Evolutionary conservation across 2,113 vertebrate genomes (phyloP).

Genomic region (Phocoena phocoena): DNA sequence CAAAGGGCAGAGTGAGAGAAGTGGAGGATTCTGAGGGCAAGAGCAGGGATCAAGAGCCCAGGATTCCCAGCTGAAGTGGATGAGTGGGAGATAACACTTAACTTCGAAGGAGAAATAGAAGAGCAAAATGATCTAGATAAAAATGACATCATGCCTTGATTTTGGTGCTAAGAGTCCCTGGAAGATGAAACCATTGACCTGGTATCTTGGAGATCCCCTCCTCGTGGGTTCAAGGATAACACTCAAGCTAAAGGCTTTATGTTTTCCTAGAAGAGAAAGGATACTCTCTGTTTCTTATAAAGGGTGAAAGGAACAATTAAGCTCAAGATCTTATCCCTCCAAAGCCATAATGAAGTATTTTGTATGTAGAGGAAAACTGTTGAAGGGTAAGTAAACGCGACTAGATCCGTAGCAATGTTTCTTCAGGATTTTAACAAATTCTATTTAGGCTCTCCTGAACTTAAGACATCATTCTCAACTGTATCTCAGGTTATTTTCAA

Average conservation of each 20-base stretch:
- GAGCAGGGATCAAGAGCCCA: not conserved
- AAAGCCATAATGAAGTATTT: not conserved
- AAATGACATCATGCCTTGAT: not conserved
- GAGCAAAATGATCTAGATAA: not conserved
- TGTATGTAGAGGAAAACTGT: not conserved
- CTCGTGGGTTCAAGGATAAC: not conserved
- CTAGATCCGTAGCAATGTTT: not conserved
- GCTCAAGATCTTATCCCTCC: not conserved
- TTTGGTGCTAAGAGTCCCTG: not conserved
- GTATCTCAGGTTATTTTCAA: slow-evolving; percentile 31
- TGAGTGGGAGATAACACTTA: not conserved
- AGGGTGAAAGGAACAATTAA: not conserved
- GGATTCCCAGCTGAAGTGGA: too few relatives aligned
- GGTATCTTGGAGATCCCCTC: not conserved
- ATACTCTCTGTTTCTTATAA: not conserved
- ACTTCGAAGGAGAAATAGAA: not conserved
- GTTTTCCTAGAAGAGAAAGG: not conserved
- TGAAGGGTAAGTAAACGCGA: not conserved
- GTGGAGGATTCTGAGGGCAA: not conserved
- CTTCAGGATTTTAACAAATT: slow-evolving; percentile 36
- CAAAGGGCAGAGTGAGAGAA: not conserved
- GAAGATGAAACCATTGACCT: not conserved
- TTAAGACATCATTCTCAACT: not conserved
- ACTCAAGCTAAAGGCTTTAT: not conserved
- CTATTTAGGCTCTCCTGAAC: not conserved